These are phyloP conservation scores for Leptinotarsa peninsularis DNA, from an alignment of 2,888 invertebrate genomes.

Conservation along the genomic window DNA sequence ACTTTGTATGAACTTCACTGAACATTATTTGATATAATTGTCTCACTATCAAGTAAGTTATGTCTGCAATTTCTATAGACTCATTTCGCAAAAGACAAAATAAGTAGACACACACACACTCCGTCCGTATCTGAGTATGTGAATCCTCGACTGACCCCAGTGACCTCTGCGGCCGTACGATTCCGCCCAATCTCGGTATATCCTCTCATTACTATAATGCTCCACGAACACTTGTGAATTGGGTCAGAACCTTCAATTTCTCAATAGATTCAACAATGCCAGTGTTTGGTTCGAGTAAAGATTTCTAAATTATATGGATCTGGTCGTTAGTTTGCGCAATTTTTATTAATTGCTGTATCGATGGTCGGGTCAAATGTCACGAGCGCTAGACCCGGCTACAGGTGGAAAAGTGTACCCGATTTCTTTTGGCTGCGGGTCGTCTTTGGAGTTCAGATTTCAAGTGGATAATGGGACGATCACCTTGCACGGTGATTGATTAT, in stretches of 20 bases:
- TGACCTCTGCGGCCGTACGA: conserved; percentile 6
- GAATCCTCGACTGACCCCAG: conserved; percentile 5
- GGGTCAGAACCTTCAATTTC: conserved; percentile 29
- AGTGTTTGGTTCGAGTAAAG: conserved; percentile 3
- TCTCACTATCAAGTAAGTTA: no score
- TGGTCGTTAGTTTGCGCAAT: conserved; percentile 25
- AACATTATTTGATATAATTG: no score
- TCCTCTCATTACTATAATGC: conserved; percentile 1
- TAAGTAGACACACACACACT: no score
- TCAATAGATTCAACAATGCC: conserved; percentile 26
- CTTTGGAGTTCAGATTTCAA: conserved; percentile 3
- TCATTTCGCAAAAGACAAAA: no score
- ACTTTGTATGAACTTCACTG: no score
- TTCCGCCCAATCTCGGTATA: not conserved
- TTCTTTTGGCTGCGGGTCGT: conserved; percentile 10
- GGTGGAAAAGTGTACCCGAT: conserved; percentile 20
- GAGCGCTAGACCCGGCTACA: conserved; percentile 13
- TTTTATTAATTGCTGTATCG: conserved; percentile 29
- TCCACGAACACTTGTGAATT: conserved; percentile 22
- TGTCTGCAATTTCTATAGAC: no score
- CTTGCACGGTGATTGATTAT: conserved; percentile 14
- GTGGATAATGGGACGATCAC: conserved; percentile 14
- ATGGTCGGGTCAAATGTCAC: conserved; percentile 24
- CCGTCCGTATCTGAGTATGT: not conserved
- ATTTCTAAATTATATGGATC: conserved; percentile 22